These are phyloP conservation scores for Petrosia ficiformis DNA, from an alignment of 37 sponge, comb jelly and placozoan genomes.

Conservation along the genomic window DNA sequence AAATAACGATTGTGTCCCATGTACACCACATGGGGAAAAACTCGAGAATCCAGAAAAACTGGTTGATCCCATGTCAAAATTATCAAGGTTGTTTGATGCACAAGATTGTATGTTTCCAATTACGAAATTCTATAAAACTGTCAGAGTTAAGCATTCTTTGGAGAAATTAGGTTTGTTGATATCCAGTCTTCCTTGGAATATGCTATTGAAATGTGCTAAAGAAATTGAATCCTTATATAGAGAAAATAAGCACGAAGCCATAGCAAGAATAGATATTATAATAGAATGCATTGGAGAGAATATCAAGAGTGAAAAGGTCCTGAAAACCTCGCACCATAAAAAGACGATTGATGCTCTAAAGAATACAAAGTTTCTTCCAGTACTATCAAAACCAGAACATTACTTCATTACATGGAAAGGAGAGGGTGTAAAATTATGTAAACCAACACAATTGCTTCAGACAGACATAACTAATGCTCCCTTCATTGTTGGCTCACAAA, in stretches of 20 bases:
- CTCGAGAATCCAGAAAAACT: conserved; percentile 15
- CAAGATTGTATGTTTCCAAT: conserved; percentile 50
- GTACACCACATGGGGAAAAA: conserved; percentile 32
- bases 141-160: neutral
- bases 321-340: too few species aligned
- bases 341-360: too few species aligned
- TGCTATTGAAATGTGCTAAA: conserved; percentile 48
- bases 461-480: too few species aligned
- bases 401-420: too few species aligned
- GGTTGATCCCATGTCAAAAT: conserved; percentile 20
- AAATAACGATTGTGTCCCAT: conserved; percentile 32
- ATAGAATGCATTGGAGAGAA: conserved; percentile 1
- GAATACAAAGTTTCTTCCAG: too few species aligned
- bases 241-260: conserved; percentile 6
- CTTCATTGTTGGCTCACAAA: too few species aligned
- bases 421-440: too few species aligned
- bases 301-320: too few species aligned
- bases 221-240: conserved; percentile 1
- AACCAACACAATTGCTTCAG: too few species aligned
- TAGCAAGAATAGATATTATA: conserved; percentile 2
- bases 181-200: conserved; percentile 11
- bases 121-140: neutral
- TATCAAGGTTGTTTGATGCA: conserved; percentile 23
- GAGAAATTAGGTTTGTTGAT: conserved; percentile 35
- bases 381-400: too few species aligned